Evolutionary conservation across 92 coral and sea anemone genomes (phyloP), one percentile per base, ranked within the genome.

Genomic region (Bergia puertoricense): DNA sequence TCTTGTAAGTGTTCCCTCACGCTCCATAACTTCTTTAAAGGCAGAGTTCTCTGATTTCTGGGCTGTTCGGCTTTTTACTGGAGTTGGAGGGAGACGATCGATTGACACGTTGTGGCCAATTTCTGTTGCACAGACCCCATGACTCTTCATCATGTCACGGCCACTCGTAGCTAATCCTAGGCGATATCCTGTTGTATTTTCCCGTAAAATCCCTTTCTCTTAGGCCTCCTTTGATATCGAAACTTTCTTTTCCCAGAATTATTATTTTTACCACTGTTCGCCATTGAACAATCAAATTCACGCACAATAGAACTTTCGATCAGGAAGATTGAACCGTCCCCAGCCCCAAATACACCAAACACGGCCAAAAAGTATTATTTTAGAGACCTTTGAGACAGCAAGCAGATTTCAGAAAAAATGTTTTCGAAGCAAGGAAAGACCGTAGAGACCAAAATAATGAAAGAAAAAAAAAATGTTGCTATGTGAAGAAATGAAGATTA

Each of bases 1-100:
- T 20, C 13, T 36, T 9, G 76, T 36, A n/a, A 30, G 22, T 16
- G 41, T 36, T 13, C 42, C 42, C 10, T 71, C 39, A 23, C 13
- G 14, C 8, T 71, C 76, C 40, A 23, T 39, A 30, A 23, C 8
- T 71, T 71, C 76, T 23, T 71, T 9, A 22, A 71, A 71, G 0
- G 76, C 37, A 36, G 76, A 71, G 42, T 71, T 71, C 42, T 23
- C 14, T 20, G 30, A 6, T 39, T 71, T 71, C 42, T 36, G 40
- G 8, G 76, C 76, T n/a, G 76, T 16, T 71, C 37, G 37, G 37
- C 73, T 4, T 3, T 20, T 71, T 30, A 71, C 1, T 71, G 76
- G 76, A 71, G 42, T 71, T 6, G 76, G 37, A 71, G 76, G 76
- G 76, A 71, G 42, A 36, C 76, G 76, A 71, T 30, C 42, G 76